Conservation (phyloP, 2,888 invertebrate genomes). For the Aspidapion aeneum region DNA sequence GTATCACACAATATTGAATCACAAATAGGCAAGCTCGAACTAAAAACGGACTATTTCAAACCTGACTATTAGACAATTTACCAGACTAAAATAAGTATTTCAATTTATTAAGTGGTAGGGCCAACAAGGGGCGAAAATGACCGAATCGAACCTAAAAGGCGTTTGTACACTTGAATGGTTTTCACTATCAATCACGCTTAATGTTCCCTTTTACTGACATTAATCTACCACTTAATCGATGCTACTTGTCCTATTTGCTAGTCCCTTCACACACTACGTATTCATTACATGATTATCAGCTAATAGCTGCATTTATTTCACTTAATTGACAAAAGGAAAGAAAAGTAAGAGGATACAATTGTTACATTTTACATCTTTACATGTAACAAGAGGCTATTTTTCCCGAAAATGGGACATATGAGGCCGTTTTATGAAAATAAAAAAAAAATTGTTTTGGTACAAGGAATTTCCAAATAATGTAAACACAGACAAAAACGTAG, state of each 20-base stretch:
- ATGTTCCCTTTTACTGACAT: slow-evolving; percentile 39
- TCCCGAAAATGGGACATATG: too few species aligned
- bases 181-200: slow-evolving; percentile 39
- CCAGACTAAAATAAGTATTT: too few species aligned
- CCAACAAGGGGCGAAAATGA: slow-evolving; percentile 25
- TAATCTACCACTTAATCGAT: slow-evolving; percentile 42
- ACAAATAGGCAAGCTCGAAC: too few species aligned
- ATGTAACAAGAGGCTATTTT: too few species aligned
- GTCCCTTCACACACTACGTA: slow-evolving; percentile 43
- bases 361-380: too few species aligned
- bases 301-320: slow-evolving; percentile 39
- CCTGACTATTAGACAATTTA: too few species aligned
- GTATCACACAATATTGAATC: too few species aligned
- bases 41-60: too few species aligned
- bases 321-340: neutral
- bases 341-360: slow-evolving; percentile 6
- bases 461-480: too few species aligned
- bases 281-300: slow-evolving; percentile 44
- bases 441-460: too few species aligned
- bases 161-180: slow-evolving; percentile 27
- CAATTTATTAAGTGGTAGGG: slow-evolving; percentile 39
- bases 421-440: too few species aligned
- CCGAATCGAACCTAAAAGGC: slow-evolving; percentile 16
- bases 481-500: too few species aligned
- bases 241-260: slow-evolving; percentile 33